Evolutionary conservation across 1,140 invertebrate species (phyloP), one percentile per base, ranked within the genome.

Genomic region (Holcopasites calliopsidis): DNA sequence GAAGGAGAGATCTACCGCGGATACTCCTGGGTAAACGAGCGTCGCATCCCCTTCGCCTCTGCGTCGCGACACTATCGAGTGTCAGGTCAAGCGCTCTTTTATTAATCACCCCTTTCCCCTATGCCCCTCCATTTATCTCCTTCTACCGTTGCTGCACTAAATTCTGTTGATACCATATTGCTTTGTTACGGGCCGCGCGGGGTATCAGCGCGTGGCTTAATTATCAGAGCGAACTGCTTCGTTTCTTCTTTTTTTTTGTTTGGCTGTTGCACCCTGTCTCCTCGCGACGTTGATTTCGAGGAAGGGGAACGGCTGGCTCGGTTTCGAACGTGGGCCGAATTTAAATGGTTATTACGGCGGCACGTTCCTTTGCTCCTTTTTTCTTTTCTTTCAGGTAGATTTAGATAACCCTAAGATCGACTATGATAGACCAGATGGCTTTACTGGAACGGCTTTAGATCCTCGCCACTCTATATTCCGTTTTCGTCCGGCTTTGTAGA

Each of bases 1-100:
- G 69, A 62, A 77, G 62, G 49, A 80, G 73, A 82, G 82, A 84
- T 84, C 82, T 80, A 84, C 73, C 81, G 77, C 77, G 80, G 82
- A 84, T 84, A 84, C 77, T 70, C 52, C 68, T 31, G 44, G 58
- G 58, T 80, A 80, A 84, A 84, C 82, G 82, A 77, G 80, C 70
- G 70, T 84, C n/a, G n/a, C n/a, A n/a, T n/a, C n/a, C 58, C 82
- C 62, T 76, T 82, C 80, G 80, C 82, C 76, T 79, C 71, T 65
- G 21, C 71, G 21, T n/a, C n/a, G 72, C 82, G 82, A 83, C 82
- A 82, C 72, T 82, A 83, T n/a, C n/a, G n/a, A n/a, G 83, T 70
- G 82, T 76, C 79, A 44, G 65, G 18, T 40, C 64, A 50, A 76
- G 76, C n/a, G n/a, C 40, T 79, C 72, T 79, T 83, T 83, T 79